Evolutionary conservation across 1,140 invertebrate genomes (phyloP).

Genomic region (Anastrepha obliqua): DNA sequence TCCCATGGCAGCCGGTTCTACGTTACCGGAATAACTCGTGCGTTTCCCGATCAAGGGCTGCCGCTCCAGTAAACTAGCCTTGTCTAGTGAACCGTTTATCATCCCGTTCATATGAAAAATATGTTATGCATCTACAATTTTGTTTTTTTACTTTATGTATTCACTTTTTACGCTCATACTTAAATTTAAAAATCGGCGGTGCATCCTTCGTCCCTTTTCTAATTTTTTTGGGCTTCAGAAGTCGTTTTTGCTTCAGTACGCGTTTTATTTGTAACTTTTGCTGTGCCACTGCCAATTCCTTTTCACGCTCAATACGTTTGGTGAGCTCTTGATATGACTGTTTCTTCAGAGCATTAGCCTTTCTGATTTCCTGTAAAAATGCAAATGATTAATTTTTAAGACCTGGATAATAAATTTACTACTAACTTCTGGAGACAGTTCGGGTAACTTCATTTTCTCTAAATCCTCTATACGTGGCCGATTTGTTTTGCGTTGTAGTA

Average conservation of each 20-base stretch:
- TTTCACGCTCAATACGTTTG: constrained; percentile 88
- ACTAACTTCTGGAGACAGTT: constrained; percentile 76
- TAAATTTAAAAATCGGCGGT: constrained; percentile 91
- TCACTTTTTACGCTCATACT: constrained; percentile 88
- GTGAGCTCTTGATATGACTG: constrained; percentile 84
- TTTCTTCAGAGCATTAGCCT: constrained; percentile 59
- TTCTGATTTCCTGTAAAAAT: constrained; percentile 57
- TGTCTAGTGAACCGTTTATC: too few relatives aligned
- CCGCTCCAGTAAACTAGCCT: too few relatives aligned
- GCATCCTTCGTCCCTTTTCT: constrained; percentile 80
- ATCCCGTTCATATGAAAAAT: not conserved
- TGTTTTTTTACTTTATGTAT: not conserved
- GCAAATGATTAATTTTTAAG: not conserved
- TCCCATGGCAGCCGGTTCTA: too few relatives aligned
- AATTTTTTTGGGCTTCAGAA: constrained; percentile 81
- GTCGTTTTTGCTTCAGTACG: constrained; percentile 81
- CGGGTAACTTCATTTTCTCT: constrained; percentile 77
- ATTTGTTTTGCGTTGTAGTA: constrained; percentile 83
- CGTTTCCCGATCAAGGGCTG: too few relatives aligned
- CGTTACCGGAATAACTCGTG: too few relatives aligned
- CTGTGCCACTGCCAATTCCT: constrained; percentile 86
- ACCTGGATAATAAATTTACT: not conserved
- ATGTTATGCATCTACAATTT: not conserved
- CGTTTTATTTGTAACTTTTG: constrained; percentile 89
- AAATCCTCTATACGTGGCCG: constrained; percentile 80